These are phyloP conservation scores for Ypsolopha scabrella DNA, from an alignment of 2,888 invertebrate genomes.

Conservation along the genomic window DNA sequence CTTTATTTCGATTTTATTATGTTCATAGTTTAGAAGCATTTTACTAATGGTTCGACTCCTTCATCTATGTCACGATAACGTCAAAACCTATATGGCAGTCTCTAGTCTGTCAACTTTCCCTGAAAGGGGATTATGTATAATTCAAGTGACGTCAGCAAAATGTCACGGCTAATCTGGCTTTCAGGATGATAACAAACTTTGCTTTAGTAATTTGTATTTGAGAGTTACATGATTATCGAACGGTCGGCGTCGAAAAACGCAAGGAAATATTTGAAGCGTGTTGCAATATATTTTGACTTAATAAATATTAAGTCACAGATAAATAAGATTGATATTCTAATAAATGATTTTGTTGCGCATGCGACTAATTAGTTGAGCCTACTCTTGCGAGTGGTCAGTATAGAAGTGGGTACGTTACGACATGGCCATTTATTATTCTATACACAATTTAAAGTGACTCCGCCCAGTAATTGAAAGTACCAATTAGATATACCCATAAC, in stretches of 20 bases:
- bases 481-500: background rate
- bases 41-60: slow-evolving; percentile 49
- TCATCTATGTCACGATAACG: slow-evolving; percentile 48
- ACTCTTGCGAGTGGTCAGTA: background rate
- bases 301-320: too few species aligned
- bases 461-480: background rate
- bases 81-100: slow-evolving; percentile 49
- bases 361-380: too few species aligned
- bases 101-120: slow-evolving; percentile 42
- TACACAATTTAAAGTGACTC: background rate
- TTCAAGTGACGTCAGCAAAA: slow-evolving; percentile 37
- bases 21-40: slow-evolving; percentile 10
- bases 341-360: too few species aligned
- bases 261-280: too few species aligned
- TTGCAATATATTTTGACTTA: too few species aligned
- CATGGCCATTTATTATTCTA: slow-evolving; percentile 1
- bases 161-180: slow-evolving; percentile 38
- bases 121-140: slow-evolving; percentile 38
- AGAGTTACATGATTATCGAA: too few species aligned
- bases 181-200: slow-evolving; percentile 12
- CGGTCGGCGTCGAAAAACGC: too few species aligned
- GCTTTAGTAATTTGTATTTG: too few species aligned
- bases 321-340: too few species aligned
- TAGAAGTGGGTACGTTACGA: background rate
- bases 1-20: too few species aligned